Conservation (phyloP, 2,113 vertebrate genomes). For the Malurus melanocephalus region DNA sequence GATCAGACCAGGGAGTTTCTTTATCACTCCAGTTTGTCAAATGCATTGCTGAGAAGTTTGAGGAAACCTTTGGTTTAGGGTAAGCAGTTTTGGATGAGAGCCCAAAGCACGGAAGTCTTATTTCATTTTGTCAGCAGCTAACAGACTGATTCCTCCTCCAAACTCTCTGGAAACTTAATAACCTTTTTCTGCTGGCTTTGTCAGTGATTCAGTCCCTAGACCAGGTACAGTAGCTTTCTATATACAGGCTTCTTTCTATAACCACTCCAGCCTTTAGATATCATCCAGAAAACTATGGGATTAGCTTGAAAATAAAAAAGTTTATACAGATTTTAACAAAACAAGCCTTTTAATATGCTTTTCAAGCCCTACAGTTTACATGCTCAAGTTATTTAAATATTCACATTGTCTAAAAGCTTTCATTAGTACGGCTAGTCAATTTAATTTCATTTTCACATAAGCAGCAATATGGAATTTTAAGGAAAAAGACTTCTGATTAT, state of each 20-base stretch:
- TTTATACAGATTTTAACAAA: background rate
- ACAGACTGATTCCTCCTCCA: background rate
- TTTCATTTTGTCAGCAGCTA: background rate
- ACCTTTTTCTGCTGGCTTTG: background rate
- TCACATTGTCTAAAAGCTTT: background rate
- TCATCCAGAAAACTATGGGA: background rate
- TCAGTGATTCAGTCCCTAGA: background rate
- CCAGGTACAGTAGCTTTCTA: background rate
- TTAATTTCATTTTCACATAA: background rate
- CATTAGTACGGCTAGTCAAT: background rate
- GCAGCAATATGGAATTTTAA: background rate
- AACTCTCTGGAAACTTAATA: background rate
- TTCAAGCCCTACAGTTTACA: background rate
- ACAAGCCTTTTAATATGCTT: background rate
- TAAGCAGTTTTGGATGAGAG: background rate
- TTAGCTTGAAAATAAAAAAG: background rate
- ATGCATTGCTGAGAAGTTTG: background rate
- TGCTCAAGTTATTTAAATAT: background rate
- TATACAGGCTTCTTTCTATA: background rate
- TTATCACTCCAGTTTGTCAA: background rate
- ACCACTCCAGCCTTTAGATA: background rate
- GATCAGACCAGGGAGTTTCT: background rate
- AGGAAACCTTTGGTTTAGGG: background rate
- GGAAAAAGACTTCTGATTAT: background rate
- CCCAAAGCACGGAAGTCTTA: background rate